Conservation (phyloP, 2,888 invertebrate species). For the Eudemis profundana region DNA sequence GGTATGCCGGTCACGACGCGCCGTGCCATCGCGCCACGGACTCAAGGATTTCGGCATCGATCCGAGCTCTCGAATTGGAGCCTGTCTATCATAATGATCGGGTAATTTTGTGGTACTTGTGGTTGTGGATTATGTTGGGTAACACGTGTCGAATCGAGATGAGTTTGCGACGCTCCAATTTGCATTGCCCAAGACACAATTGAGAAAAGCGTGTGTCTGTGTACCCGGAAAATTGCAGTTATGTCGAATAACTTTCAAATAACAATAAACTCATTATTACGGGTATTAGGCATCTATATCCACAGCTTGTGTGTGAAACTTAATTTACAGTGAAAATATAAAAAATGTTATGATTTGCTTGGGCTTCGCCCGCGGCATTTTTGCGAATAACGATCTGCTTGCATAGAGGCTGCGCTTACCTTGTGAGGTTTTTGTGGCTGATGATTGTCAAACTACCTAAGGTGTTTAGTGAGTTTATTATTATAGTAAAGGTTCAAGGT, state of each 20-base stretch:
- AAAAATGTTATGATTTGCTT: too few species aligned
- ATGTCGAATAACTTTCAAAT: too few species aligned
- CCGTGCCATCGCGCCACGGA: constrained; percentile 59
- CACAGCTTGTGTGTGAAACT: too few species aligned
- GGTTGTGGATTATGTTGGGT: constrained; percentile 34
- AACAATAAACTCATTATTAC: too few species aligned
- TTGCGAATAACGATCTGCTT: too few species aligned
- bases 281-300: too few species aligned
- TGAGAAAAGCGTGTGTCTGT: not conserved
- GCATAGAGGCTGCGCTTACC: too few species aligned
- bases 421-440: too few species aligned
- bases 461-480: constrained; percentile 46
- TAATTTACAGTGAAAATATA: too few species aligned
- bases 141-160: constrained; percentile 44
- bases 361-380: too few species aligned
- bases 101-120: constrained; percentile 46
- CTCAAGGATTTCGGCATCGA: constrained; percentile 58
- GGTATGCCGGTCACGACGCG: constrained; percentile 66
- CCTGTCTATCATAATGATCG: constrained; percentile 40
- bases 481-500: constrained; percentile 77
- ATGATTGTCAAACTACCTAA: too few species aligned
- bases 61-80: constrained; percentile 44
- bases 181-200: constrained; percentile 45
- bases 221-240: not conserved
- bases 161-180: constrained; percentile 51